phyloP scores from a whole-genome alignment of 2,113 vertebrate genomes.

The Trichomycterus rosablanca region DNA sequence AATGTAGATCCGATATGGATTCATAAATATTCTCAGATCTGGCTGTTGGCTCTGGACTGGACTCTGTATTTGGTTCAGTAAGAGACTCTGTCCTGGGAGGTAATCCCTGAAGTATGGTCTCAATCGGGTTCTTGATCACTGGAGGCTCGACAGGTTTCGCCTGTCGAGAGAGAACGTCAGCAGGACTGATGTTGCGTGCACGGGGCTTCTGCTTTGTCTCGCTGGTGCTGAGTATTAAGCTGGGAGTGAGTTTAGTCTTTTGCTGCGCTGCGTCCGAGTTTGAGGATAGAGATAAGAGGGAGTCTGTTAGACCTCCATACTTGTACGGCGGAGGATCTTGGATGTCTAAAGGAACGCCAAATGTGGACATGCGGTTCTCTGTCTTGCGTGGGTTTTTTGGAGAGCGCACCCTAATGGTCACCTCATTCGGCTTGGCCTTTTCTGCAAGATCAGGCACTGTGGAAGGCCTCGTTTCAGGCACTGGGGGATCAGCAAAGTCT shows the following conservation, averaged over 20 bases:
- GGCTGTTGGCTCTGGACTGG: constrained; percentile 24
- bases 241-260: constrained; percentile 29
- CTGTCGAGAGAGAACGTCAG: constrained; percentile 48
- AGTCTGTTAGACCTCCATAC: constrained; percentile 20
- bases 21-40: constrained; percentile 71
- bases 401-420: constrained; percentile 57
- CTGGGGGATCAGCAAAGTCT: constrained; percentile 49
- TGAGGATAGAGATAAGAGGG: constrained; percentile 20
- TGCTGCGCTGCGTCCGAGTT: constrained; percentile 2
- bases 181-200: constrained; percentile 56
- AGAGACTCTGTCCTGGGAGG: constrained; percentile 31
- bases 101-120: background rate
- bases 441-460: constrained; percentile 41
- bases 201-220: constrained; percentile 41
- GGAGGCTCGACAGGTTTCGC: constrained; percentile 58
- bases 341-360: constrained; percentile 59
- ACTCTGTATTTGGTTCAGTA: constrained; percentile 32
- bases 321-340: constrained; percentile 42
- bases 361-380: constrained; percentile 74
- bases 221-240: background rate
- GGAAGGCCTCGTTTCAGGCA: constrained; percentile 42
- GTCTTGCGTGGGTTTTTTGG: constrained; percentile 42
- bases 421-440: constrained; percentile 48
- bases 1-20: constrained; percentile 63
- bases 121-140: constrained; percentile 28